A percentile compares a stretch with the other conserved stretches of the same genome.
Conservation (phyloP, 2,888 invertebrate genomes). For the Eristalis arbustorum region DNA sequence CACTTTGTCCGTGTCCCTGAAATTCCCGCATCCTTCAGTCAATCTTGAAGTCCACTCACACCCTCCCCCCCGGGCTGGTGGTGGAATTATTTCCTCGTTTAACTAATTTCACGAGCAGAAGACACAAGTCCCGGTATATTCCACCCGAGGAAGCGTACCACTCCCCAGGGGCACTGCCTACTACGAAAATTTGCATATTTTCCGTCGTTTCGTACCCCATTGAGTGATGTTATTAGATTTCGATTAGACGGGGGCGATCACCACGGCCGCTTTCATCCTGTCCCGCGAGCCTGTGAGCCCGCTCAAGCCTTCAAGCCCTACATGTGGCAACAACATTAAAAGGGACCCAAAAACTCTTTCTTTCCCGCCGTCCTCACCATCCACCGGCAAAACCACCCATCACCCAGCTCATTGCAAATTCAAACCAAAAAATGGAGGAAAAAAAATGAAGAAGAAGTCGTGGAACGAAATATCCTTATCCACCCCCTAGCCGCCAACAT, state of each 20-base stretch:
- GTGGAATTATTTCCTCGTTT: slow-evolving; percentile 62
- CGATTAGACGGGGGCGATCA: slow-evolving; percentile 58
- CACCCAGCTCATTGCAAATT: slow-evolving; percentile 46
- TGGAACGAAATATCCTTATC: slow-evolving; percentile 49
- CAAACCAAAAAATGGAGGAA: slow-evolving; percentile 24
- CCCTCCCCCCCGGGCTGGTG: not conserved
- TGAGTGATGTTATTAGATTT: slow-evolving; percentile 67
- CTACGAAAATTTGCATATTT: slow-evolving; percentile 62
- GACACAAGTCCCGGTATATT: slow-evolving; percentile 21
- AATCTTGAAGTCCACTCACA: not conserved
- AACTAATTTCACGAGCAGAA: slow-evolving; percentile 52
- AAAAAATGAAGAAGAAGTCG: not conserved
- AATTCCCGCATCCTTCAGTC: not conserved
- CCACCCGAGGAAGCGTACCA: slow-evolving; percentile 8
- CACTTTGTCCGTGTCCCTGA: not conserved
- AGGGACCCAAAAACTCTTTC: slow-evolving; percentile 33
- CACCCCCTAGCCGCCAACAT: slow-evolving; percentile 54
- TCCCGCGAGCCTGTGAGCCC: no score
- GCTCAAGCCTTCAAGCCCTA: slow-evolving; percentile 1
- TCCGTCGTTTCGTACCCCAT: slow-evolving; percentile 52
- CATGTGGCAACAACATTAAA: slow-evolving; percentile 48
- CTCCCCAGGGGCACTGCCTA: slow-evolving; percentile 33
- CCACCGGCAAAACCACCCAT: not conserved
- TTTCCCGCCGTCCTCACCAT: not conserved
- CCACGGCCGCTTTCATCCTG: not conserved